A percentile compares a stretch with the other conserved stretches of the same genome.
Conservation (phyloP, 2,113 vertebrate species). For the Steatornis caripensis region DNA sequence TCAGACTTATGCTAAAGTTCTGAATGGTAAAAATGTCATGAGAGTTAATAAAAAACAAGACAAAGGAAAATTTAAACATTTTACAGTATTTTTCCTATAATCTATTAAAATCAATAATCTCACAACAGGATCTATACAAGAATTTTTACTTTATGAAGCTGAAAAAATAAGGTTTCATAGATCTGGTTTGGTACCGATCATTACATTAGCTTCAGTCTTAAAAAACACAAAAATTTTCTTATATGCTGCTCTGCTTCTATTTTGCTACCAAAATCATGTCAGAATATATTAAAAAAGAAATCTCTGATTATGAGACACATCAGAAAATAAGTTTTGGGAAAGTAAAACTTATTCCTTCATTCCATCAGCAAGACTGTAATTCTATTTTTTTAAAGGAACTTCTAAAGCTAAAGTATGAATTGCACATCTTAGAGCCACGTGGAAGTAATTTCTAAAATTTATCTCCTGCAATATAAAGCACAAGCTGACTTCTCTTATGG, state of each 20-base stretch:
- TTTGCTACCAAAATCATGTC: not conserved
- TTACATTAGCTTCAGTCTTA: not conserved
- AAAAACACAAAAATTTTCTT: not conserved
- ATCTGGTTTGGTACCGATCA: not conserved
- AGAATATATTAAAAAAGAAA: not conserved
- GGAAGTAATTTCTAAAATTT: not conserved
- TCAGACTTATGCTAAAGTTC: not conserved
- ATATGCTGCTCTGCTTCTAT: not conserved
- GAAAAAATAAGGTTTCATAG: not conserved
- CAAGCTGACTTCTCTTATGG: not conserved
- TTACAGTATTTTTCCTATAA: not conserved
- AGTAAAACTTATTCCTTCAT: not conserved
- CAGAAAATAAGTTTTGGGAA: not conserved
- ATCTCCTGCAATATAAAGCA: not conserved
- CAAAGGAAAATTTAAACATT: not conserved
- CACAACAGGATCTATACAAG: not conserved
- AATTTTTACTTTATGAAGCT: not conserved
- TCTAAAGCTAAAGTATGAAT: not conserved
- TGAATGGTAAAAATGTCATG: not conserved
- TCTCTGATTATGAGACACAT: not conserved
- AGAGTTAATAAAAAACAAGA: not conserved
- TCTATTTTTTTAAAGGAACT: not conserved
- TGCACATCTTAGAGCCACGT: not conserved
- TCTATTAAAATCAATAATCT: not conserved
- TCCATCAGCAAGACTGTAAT: not conserved